phyloP scores from a whole-genome alignment of 2,888 invertebrate species.

The Girardia tigrina region DNA sequence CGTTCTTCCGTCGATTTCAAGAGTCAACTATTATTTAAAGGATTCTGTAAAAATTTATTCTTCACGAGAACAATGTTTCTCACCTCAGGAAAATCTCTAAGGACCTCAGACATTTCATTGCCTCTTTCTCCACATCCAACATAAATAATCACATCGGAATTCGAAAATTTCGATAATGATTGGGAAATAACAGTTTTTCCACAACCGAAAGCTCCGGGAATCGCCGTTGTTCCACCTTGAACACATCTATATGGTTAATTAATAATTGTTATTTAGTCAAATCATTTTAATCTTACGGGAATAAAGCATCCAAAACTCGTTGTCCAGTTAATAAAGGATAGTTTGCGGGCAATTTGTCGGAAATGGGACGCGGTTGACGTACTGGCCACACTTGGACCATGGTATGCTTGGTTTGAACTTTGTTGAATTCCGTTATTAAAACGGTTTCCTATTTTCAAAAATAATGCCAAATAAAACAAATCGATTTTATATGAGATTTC shows the following conservation, averaged over 20 bases:
- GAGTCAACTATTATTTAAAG: constrained; percentile 62
- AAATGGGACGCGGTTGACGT: constrained; percentile 82
- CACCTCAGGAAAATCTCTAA: constrained; percentile 87
- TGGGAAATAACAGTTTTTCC: constrained; percentile 99
- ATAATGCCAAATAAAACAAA: constrained; percentile 21
- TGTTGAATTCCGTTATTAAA: constrained; percentile 94
- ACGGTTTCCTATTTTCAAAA: constrained; percentile 64
- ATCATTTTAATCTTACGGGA: constrained; percentile 66
- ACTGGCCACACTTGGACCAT: constrained; percentile 99
- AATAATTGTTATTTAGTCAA: neutral
- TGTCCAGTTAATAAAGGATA: constrained; percentile 94
- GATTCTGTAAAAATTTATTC: too few relatives aligned
- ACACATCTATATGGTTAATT: constrained; percentile 61
- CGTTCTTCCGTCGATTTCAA: constrained; percentile 75
- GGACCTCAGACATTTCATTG: constrained; percentile 98
- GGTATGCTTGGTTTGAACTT: constrained; percentile 71
- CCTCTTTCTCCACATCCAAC: constrained; percentile 98
- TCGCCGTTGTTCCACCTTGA: constrained; percentile 93
- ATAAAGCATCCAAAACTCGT: constrained; percentile 87
- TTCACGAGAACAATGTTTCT: neutral
- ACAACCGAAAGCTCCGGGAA: constrained; percentile 98
- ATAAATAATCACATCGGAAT: constrained; percentile 96
- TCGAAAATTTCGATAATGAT: constrained; percentile 93
- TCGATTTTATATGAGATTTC: too few relatives aligned
- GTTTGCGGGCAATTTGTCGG: constrained; percentile 94